A percentile compares a stretch with the other conserved stretches of the same genome.
Conservation (phyloP, 1,140 invertebrate genomes). For the Drosophila santomea region DNA sequence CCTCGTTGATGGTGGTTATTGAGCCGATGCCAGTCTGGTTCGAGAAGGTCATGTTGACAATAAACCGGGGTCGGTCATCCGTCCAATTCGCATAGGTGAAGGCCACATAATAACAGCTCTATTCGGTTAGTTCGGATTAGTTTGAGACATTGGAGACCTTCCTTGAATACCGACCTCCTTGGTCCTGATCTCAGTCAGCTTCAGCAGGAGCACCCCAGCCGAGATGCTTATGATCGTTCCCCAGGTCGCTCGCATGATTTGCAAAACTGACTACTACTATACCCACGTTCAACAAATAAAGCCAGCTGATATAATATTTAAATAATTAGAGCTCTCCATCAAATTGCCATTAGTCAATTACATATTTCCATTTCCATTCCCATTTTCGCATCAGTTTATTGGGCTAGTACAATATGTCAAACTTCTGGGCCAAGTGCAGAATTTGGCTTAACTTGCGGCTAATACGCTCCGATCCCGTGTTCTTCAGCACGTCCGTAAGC, state of each 20-base stretch:
- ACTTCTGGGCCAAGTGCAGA: conserved; percentile 49
- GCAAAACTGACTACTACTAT: conserved; percentile 1
- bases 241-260: conserved; percentile 16
- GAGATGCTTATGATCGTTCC: neutral
- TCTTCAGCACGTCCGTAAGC: conserved; percentile 45
- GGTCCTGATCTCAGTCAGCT: conserved; percentile 11
- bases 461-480: conserved; percentile 46
- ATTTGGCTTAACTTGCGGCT: conserved; percentile 54
- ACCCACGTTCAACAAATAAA: neutral
- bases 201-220: conserved; percentile 22
- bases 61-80: conserved; percentile 58
- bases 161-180: conserved; percentile 43
- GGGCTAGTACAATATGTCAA: conserved; percentile 48
- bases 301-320: neutral
- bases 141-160: too few species aligned
- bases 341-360: conserved; percentile 25
- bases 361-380: neutral
- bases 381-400: neutral
- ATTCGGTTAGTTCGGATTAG: too few species aligned
- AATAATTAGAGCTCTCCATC: conserved; percentile 28
- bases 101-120: conserved; percentile 56
- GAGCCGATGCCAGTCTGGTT: conserved; percentile 55
- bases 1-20: conserved; percentile 61
- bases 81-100: conserved; percentile 68
- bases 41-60: conserved; percentile 74